Evolutionary conservation across 2,113 vertebrate species (phyloP).

Genomic region (Delphinus delphis): DNA sequence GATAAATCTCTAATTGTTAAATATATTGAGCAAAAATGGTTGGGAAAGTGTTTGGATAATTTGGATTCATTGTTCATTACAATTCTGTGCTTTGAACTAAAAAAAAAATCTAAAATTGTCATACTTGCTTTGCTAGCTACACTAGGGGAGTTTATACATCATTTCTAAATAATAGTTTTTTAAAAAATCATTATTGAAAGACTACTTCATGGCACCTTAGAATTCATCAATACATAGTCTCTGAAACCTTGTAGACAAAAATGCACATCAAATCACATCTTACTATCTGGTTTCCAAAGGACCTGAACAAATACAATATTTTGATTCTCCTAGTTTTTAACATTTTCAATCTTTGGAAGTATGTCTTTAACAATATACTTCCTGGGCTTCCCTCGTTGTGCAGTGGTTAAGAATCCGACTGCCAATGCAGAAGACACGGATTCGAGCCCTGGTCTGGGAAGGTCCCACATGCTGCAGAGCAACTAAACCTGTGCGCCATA

Average conservation of each 20-base stretch:
- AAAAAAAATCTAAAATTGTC: background rate
- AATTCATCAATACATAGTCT: background rate
- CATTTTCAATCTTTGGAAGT: background rate
- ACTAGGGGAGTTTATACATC: rapidly evolving
- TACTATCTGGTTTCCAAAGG: background rate
- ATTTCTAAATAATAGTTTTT: background rate
- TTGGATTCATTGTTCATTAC: slow-evolving; percentile 14
- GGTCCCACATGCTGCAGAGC: too few relatives aligned
- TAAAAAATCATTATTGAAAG: background rate
- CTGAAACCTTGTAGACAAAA: background rate
- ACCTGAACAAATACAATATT: background rate
- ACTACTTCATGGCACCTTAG: background rate
- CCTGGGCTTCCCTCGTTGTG: too few relatives aligned
- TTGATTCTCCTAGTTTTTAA: background rate
- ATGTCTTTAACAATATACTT: background rate
- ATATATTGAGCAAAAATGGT: background rate
- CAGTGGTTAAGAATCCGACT: too few relatives aligned
- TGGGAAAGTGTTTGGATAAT: background rate
- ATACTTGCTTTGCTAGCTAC: background rate
- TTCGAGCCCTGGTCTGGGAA: too few relatives aligned
- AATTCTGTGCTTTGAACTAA: background rate
- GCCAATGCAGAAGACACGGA: too few relatives aligned
- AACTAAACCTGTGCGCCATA: too few relatives aligned
- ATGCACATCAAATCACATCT: background rate
- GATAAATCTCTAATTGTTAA: background rate